A percentile compares a stretch with the other conserved stretches of the same genome.
Evolutionary conservation across 2,888 invertebrate genomes (phyloP).

Genomic region (Microplitis deprimator): DNA sequence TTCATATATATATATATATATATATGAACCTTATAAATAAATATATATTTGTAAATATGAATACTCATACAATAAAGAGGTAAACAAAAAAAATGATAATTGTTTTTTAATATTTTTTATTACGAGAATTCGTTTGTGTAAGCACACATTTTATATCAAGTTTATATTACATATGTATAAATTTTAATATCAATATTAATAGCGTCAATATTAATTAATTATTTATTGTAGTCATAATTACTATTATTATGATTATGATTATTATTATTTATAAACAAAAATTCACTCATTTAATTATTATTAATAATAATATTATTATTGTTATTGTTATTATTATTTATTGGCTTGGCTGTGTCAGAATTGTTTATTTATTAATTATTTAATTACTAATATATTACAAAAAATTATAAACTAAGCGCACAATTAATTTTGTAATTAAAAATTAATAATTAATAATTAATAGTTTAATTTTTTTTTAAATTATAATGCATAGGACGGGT

Average conservation of each 20-base stretch:
- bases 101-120: neutral
- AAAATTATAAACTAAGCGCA: neutral
- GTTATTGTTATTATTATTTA: neutral
- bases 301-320: too few relatives aligned
- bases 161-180: slow-evolving; percentile 1
- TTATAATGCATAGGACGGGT: neutral
- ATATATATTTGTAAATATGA: too few relatives aligned
- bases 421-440: neutral
- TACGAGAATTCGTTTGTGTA: neutral
- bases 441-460: neutral
- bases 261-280: neutral
- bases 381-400: neutral
- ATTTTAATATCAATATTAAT: neutral
- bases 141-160: neutral
- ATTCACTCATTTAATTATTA: neutral
- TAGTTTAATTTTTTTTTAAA: neutral
- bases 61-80: too few relatives aligned
- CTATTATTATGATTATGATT: neutral
- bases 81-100: neutral
- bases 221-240: neutral
- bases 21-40: too few relatives aligned
- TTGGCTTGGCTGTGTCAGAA: neutral
- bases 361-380: neutral
- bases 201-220: neutral
- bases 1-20: too few relatives aligned